phyloP scores from a whole-genome alignment of 2,888 invertebrate genomes.

The Macrophya alboannulata region DNA sequence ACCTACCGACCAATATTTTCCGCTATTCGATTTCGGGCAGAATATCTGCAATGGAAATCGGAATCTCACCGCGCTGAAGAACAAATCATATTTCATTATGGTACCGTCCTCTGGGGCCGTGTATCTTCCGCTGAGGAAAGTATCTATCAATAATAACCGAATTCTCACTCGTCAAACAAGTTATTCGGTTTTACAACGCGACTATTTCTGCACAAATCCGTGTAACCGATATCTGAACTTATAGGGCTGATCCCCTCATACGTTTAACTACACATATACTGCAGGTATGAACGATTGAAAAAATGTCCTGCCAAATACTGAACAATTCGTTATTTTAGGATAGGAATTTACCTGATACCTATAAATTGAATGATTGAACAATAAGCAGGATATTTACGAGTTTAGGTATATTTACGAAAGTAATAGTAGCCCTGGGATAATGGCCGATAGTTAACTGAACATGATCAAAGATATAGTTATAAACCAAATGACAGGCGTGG shows the following conservation, averaged over 20 bases:
- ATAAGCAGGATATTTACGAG: slow-evolving; percentile 11
- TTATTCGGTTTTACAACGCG: not conserved
- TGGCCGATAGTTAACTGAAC: not conserved
- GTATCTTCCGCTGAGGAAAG: not conserved
- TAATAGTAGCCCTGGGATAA: not conserved
- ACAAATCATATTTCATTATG: not conserved
- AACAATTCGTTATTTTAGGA: not conserved
- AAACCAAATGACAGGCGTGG: not conserved
- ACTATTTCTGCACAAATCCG: not conserved
- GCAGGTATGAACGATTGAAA: too few relatives aligned
- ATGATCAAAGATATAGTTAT: not conserved
- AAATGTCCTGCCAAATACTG: not conserved
- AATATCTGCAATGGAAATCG: not conserved
- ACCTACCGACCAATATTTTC: not conserved
- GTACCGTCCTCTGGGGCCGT: not conserved
- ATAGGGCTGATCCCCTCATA: not conserved
- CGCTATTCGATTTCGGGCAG: not conserved
- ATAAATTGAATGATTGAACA: not conserved
- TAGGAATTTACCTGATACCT: not conserved
- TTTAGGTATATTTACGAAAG: not conserved
- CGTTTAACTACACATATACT: not conserved
- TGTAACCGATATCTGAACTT: too few relatives aligned
- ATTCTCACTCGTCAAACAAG: not conserved
- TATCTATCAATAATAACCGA: slow-evolving; percentile 12
- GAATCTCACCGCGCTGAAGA: not conserved